Base-by-base conservation (phyloP, 2,113 vertebrate species). In the Eclectus roratus region DNA sequence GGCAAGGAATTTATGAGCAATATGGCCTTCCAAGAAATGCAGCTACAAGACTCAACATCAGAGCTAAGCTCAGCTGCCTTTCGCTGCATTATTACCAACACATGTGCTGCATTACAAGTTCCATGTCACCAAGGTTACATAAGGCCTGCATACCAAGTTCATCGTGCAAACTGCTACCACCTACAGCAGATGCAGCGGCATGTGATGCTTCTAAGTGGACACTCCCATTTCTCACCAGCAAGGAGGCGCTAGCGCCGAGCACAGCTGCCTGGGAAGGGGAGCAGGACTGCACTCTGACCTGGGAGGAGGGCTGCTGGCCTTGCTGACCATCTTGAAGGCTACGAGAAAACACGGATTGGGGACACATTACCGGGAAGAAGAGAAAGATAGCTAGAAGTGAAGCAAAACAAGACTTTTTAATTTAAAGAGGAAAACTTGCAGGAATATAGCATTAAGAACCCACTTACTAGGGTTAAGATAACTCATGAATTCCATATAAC, bases 201-300 rank as follows among this genome's bases (percentile, higher is more conserved):
- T 98, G 99, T 98, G 99, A 98, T 52, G 98, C 98, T 97, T 99
- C 99, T 98, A 99, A 98, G 97, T 99, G 99, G 97, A 98, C 98
- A 98, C 99, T 99, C 98, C 99, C 99, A 96, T 99, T 99, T 99
- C 99, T 99, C 99, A 99, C 99, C 99, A 99, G 99, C 99, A 99
- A 99, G 99, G 99, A 99, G 97, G 99, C 97, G 96, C 99, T 99
- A 96, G 99, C 97, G 96, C 99, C 98, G 98, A 99, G 99, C 98
- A 99, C 98, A 95, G 99, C 99, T 97, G 99, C 98, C 98, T 99
- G 99, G 98, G 99, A 99, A 89, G 98, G 98, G 98, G 99, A 98
- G 88, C 98, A 95, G 98, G 99, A 98, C 98, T 99, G 99, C 97
- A 98, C 98, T 98, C 98, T 99, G 98, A 98, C 98, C 98, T 99